Conservation (phyloP, 2,888 invertebrate genomes). For the Synergus umbraculus region DNA sequence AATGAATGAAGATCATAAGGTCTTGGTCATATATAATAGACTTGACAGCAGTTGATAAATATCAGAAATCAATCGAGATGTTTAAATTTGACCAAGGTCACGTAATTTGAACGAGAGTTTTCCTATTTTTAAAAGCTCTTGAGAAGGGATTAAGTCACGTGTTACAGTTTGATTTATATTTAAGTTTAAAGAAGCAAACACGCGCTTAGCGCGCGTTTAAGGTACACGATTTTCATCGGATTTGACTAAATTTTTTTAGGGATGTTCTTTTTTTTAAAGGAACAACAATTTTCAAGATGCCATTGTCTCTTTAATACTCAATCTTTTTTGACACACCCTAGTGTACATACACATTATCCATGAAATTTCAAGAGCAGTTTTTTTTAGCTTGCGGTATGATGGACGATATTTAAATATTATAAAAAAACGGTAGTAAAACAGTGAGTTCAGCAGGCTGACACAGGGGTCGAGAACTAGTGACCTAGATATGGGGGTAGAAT, state of each 20-base stretch:
- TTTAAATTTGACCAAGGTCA: neutral
- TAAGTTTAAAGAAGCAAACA: neutral
- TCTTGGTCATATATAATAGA: neutral
- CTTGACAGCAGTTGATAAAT: neutral
- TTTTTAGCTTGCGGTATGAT: neutral
- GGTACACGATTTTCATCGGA: too few species aligned
- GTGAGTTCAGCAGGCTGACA: neutral
- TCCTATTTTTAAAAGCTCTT: neutral
- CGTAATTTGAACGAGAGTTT: neutral
- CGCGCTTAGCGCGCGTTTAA: too few species aligned
- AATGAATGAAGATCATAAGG: neutral
- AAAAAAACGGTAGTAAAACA: neutral
- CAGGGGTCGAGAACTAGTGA: conserved; percentile 56
- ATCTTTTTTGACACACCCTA: too few species aligned
- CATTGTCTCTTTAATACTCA: too few species aligned
- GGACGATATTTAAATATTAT: neutral
- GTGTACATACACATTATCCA: too few species aligned
- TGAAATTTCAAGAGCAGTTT: neutral
- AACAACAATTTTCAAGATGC: too few species aligned
- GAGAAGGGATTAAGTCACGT: neutral
- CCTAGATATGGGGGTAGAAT: conserved; percentile 54
- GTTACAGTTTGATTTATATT: neutral
- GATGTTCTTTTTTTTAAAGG: too few species aligned
- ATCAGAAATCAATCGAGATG: neutral
- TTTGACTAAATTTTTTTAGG: too few species aligned